Percentiles rank a stretch among this genome's conserved stretches.
These are phyloP conservation scores for Rhingia rostrata DNA, from an alignment of 2,888 invertebrate genomes.

Conservation along the genomic window DNA sequence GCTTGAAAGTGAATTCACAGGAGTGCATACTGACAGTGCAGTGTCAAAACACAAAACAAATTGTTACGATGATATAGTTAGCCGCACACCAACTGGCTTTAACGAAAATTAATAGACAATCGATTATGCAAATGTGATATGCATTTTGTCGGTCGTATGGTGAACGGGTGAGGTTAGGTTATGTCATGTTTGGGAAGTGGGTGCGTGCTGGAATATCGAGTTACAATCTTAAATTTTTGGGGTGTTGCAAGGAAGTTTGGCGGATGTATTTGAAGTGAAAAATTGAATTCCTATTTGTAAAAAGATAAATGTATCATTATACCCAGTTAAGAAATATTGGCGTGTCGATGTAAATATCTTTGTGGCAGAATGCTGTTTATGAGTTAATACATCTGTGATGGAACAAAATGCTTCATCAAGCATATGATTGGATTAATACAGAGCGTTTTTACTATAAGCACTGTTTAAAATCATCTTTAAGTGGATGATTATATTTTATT, in stretches of 20 bases:
- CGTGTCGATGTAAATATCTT: too few species aligned
- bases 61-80: slow-evolving; percentile 17
- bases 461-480: too few species aligned
- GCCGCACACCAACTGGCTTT: slow-evolving; percentile 1
- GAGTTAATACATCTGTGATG: too few species aligned
- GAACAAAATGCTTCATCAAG: too few species aligned
- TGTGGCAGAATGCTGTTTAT: too few species aligned
- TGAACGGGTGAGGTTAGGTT: neutral
- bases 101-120: slow-evolving; percentile 43
- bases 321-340: too few species aligned
- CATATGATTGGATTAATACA: too few species aligned
- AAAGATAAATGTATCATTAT: too few species aligned
- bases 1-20: slow-evolving; percentile 18
- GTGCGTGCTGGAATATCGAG: slow-evolving; percentile 25
- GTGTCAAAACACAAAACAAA: slow-evolving; percentile 50
- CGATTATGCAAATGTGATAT: slow-evolving; percentile 44
- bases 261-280: too few species aligned
- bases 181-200: slow-evolving; percentile 1
- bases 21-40: slow-evolving; percentile 18
- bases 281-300: too few species aligned
- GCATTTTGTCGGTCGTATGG: slow-evolving; percentile 16
- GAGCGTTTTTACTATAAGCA: too few species aligned
- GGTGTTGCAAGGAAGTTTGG: slow-evolving; percentile 14
- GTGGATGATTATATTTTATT: too few species aligned
- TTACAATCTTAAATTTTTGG: slow-evolving; percentile 29